Percentiles rank a stretch among this genome's conserved stretches.
Conservation (phyloP, 2,113 vertebrate species). For the Tyto alba region DNA sequence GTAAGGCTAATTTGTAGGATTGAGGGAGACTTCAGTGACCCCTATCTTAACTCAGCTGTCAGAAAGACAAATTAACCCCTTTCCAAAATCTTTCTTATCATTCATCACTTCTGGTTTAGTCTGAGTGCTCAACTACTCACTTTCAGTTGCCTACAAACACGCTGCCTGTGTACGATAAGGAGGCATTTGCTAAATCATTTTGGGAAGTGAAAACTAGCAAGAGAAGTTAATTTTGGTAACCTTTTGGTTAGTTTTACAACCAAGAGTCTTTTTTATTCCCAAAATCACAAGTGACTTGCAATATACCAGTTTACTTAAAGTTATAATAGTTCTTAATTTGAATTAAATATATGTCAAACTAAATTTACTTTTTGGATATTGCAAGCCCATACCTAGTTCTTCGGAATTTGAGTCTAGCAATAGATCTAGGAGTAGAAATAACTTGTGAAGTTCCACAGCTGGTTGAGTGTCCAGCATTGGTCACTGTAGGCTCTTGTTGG, state of each 20-base stretch:
- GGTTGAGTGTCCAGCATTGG: not conserved
- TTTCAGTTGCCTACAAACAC: conserved; percentile 11
- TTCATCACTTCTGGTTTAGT: conserved; percentile 58
- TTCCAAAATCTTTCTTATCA: conserved; percentile 63
- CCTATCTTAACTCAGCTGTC: conserved; percentile 61
- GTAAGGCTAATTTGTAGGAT: conserved; percentile 21
- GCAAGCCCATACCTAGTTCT: not conserved
- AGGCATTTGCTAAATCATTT: not conserved
- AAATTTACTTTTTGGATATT: not conserved
- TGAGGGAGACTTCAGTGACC: conserved; percentile 37
- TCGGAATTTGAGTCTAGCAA: not conserved
- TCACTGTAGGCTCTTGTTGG: not conserved
- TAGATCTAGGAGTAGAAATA: not conserved
- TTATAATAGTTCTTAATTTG: not conserved
- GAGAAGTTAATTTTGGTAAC: not conserved
- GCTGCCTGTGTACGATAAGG: not conserved
- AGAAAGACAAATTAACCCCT: conserved; percentile 63
- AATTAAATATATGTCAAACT: not conserved
- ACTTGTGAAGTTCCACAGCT: not conserved
- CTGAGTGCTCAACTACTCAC: not conserved
- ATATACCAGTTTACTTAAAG: not conserved
- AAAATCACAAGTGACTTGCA: not conserved
- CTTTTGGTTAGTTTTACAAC: not conserved
- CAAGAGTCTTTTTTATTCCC: not conserved
- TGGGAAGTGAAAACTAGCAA: not conserved